Evolutionary conservation across 2,797 vertebrate genomes (phyloP).

Genomic region (Pampus argenteus): DNA sequence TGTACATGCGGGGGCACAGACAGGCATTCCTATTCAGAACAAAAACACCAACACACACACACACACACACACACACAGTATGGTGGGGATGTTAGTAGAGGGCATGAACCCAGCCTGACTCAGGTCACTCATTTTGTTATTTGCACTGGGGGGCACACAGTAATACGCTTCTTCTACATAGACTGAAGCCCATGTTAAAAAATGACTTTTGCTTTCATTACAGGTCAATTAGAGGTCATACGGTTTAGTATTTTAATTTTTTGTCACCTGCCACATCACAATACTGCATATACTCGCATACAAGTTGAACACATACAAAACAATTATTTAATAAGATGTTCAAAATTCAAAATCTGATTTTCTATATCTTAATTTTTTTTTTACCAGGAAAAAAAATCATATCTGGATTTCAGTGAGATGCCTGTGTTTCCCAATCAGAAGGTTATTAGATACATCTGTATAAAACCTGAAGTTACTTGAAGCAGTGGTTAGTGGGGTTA

Average conservation of each 20-base stretch:
- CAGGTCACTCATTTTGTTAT: conserved; percentile 13
- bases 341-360: too few species aligned
- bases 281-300: background rate
- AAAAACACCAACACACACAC: conserved; percentile 13
- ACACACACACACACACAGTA: background rate
- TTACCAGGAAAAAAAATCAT: too few species aligned
- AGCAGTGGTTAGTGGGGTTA: too few species aligned
- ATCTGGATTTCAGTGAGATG: too few species aligned
- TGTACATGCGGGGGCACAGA: conserved; percentile 31
- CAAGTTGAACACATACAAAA: too few species aligned
- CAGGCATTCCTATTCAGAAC: conserved; percentile 54
- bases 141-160: background rate
- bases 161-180: background rate
- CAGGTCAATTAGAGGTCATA: background rate
- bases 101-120: conserved; percentile 3
- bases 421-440: too few species aligned
- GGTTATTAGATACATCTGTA: too few species aligned
- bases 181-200: background rate
- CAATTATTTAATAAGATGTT: too few species aligned
- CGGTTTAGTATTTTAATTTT: background rate
- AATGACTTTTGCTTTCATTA: background rate
- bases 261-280: background rate
- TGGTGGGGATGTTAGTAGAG: conserved; percentile 3
- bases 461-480: too few species aligned
- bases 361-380: too few species aligned